Conservation (phyloP, 2,888 invertebrate species). For the Cylindroiulus punctatus region DNA sequence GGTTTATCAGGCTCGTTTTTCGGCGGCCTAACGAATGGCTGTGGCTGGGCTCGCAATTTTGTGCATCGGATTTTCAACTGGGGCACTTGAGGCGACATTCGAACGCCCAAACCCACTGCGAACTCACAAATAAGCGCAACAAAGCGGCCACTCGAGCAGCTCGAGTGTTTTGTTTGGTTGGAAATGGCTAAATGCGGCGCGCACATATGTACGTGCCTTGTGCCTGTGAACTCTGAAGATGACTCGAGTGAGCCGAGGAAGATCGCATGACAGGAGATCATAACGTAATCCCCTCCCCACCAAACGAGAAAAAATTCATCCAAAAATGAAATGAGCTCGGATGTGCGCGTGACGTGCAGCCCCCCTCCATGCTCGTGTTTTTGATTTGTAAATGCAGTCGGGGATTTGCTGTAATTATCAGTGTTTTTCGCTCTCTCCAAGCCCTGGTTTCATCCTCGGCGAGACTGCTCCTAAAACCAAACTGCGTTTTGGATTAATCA, state of each 20-base stretch:
- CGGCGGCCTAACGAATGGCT: background rate
- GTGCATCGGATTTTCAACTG: slow-evolving; percentile 18
- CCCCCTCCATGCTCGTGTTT: background rate
- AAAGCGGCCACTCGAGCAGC: slow-evolving; percentile 18
- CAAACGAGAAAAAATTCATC: slow-evolving; percentile 18
- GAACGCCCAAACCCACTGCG: background rate
- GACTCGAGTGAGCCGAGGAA: background rate
- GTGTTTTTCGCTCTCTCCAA: background rate
- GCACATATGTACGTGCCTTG: background rate
- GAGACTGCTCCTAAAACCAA: background rate
- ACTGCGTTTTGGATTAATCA: background rate
- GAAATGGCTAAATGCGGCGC: background rate
- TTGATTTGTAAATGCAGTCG: background rate
- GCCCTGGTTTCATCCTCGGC: background rate
- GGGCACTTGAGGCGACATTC: background rate
- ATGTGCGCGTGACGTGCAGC: background rate
- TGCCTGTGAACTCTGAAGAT: slow-evolving; percentile 9
- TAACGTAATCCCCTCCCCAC: background rate
- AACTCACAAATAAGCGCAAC: slow-evolving; percentile 9
- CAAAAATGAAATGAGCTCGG: background rate
- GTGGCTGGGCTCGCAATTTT: background rate
- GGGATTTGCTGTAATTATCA: background rate
- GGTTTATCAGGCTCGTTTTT: too few relatives aligned
- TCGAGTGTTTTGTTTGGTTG: slow-evolving; percentile 18
- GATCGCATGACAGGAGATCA: background rate